These are phyloP conservation scores for Drosophila pandora DNA, from an alignment of 1,140 invertebrate species.

Conservation along the genomic window DNA sequence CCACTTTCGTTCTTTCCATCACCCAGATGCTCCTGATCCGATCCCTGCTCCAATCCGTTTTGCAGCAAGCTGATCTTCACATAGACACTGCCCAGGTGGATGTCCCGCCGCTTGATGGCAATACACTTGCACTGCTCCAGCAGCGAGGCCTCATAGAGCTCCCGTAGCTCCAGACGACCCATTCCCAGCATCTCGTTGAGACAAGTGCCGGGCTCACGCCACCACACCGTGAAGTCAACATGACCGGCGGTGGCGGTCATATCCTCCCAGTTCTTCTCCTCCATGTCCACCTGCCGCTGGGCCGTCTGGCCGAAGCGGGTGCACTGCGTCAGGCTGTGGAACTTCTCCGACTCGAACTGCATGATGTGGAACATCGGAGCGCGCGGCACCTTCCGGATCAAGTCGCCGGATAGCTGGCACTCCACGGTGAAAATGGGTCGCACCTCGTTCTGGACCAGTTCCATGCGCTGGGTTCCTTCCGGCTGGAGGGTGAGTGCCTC, in stretches of 20 bases:
- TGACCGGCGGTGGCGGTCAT: slow-evolving; percentile 37
- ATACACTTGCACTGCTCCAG: slow-evolving; percentile 79
- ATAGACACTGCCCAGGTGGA: slow-evolving; percentile 72
- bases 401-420: slow-evolving; percentile 70
- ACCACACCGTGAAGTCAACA: slow-evolving; percentile 77
- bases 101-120: slow-evolving; percentile 63
- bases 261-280: slow-evolving; percentile 21
- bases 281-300: slow-evolving; percentile 58
- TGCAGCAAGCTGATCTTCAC: slow-evolving; percentile 70
- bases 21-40: slow-evolving; percentile 17
- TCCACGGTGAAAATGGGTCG: slow-evolving; percentile 79
- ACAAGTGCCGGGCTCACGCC: slow-evolving; percentile 80
- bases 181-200: slow-evolving; percentile 79
- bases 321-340: slow-evolving; percentile 78
- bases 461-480: slow-evolving; percentile 77
- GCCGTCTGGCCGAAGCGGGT: slow-evolving; percentile 77
- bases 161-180: slow-evolving; percentile 64
- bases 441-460: slow-evolving; percentile 71
- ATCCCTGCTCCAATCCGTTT: slow-evolving; percentile 30
- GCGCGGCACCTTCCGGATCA: slow-evolving; percentile 63
- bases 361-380: slow-evolving; percentile 74
- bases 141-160: slow-evolving; percentile 69
- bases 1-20: slow-evolving; percentile 42
- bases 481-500: slow-evolving; percentile 74
- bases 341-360: slow-evolving; percentile 82